Evolutionary conservation across 2,113 vertebrate genomes (phyloP), one percentile per base, ranked within the genome.

Genomic region (Caloenas nicobarica): DNA sequence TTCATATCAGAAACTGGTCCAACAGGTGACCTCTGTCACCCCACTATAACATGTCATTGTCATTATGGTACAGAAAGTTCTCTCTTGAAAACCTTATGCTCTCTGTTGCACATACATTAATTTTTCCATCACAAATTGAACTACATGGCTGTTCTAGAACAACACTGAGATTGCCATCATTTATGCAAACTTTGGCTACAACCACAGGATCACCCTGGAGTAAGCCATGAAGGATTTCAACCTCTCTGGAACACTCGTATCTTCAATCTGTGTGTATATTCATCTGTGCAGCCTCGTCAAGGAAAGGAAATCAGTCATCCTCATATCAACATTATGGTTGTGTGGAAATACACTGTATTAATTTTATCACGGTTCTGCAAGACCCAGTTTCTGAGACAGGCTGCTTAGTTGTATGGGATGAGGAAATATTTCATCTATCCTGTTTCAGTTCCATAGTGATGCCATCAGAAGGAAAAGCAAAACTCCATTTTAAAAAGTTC

Each of bases 101-200:
- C 53, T 56, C 44, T 53, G 16, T 31, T 40, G 23, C 44, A 34
- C 44, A 53, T 0, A 0, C 2, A 1, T 34, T 33, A 29, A 1
- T 11, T 69, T 70, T 83, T 5, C 14, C 11, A 13, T 56, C 2
- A 2, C 25, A 74, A 81, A 74, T 71, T 16, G 81, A 81, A 54
- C 9, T 33, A 74, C 17, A 3, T 4, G 54, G 5, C 8, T 58
- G 5, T 51, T 68, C 26, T 51, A 56, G 38, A 76, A 61, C 17
- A 66, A 56, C 38, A 76, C 3, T 0, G 4, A 44, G 28, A 29
- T 16, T 36, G 16, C 34, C 89, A 24, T 0, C 0, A 64, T 64
- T 71, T 60, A 60, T 79, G 26, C 8, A 46, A 91, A 68, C 10
- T 6, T 24, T 72, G 34, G 22, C 42, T 44, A 68, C 38, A 18